These are phyloP conservation scores for Chloropsis hardwickii DNA, from an alignment of 2,113 vertebrate genomes.

Conservation along the genomic window DNA sequence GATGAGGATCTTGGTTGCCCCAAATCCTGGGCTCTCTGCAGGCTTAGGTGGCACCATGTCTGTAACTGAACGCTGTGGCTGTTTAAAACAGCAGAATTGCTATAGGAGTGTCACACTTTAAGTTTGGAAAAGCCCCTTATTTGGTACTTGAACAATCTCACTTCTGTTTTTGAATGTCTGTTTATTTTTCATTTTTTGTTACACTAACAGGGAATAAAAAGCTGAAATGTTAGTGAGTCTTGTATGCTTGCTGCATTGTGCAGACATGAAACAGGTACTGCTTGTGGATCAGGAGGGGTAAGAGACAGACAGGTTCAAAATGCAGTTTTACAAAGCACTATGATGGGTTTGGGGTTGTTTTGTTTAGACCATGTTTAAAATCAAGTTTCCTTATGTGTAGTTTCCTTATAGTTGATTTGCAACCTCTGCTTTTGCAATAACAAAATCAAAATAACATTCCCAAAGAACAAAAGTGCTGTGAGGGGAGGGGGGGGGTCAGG, in stretches of 20 bases:
- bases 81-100: slow-evolving; percentile 15
- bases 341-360: background rate
- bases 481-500: background rate
- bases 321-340: slow-evolving; percentile 22
- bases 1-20: background rate
- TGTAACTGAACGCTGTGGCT: background rate
- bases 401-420: slow-evolving; percentile 1
- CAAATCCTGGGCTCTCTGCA: background rate
- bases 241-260: slow-evolving; percentile 62
- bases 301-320: slow-evolving; percentile 31
- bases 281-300: background rate
- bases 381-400: background rate
- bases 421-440: slow-evolving; percentile 2
- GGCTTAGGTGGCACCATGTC: background rate
- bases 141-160: slow-evolving; percentile 72
- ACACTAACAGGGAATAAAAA: slow-evolving; percentile 65
- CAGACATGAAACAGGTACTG: slow-evolving; percentile 49
- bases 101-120: background rate
- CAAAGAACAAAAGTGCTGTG: background rate
- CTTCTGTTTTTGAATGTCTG: slow-evolving; percentile 60
- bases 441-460: slow-evolving; percentile 1
- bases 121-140: slow-evolving; percentile 60
- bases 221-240: slow-evolving; percentile 56
- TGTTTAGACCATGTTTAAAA: background rate
- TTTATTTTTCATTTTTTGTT: slow-evolving; percentile 53